Base-by-base conservation (phyloP, 2,797 vertebrate genomes). In the Argya squamiceps region DNA sequence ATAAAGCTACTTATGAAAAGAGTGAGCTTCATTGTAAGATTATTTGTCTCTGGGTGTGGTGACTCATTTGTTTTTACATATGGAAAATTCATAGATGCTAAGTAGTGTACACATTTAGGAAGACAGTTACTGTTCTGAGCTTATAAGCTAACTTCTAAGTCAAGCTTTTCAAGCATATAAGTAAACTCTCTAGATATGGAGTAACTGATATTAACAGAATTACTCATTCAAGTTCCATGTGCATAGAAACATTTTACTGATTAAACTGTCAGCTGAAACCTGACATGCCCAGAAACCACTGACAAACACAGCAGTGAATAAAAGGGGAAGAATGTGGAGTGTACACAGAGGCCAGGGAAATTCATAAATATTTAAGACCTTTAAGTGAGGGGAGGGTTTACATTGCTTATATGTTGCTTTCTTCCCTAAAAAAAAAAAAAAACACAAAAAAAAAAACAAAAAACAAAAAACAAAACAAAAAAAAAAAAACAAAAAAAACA, bases 351-450 rank as follows among this genome's bases (percentile, higher is more conserved):
- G 67, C 34, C 32, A 69, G 29, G 30, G 47, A 89, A 88, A 67
- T 76, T 69, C 10, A 89, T 55, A 89, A 93, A 93, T 50, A 93
- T 89, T 83, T 92, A 70, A 79, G 59, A 23, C 14, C 63, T 89
- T 87, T 63, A 73, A 87, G 43, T 26, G 11, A 82, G 34, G 2
- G 0, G 11, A 82, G 34, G 2, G 0, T 87, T 84, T 84, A 67
- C 17, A 26, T 47, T 46, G 68, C 63, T 89, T 89, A n/a, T 55
- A 92, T 22, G 11, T 50, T 79, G 36, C 30, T 79, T 64, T 58
- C 24, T 30, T 47, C 24, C 16, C 41, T 21, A 29, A 7, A 32
- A 8, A 9, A 12, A 7, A 65, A 34, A 34, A 39, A 17, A 17
- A 50, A 39, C n/a, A n/a, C n/a, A 30, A 21, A 20, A 80, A 34